Conservation (phyloP, 1,140 invertebrate species). For the Lasioglossum albipes region DNA sequence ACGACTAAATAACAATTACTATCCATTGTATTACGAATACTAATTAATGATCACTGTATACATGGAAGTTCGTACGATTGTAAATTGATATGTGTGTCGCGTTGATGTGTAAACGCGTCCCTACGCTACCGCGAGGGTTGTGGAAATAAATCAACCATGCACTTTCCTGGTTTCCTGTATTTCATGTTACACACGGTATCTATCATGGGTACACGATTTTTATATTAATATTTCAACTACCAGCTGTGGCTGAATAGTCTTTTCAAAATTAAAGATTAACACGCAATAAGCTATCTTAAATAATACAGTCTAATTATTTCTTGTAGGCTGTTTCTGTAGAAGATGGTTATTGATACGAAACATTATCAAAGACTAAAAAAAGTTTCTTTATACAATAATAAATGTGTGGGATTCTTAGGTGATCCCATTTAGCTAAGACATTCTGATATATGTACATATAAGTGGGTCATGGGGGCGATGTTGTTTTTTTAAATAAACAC, state of each 20-base stretch:
- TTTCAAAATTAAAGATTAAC: no score
- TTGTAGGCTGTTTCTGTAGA: no score
- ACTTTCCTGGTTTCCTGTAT: conserved; percentile 52
- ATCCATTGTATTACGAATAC: conserved; percentile 55
- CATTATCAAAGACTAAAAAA: no score
- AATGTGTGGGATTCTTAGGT: no score
- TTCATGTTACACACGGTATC: conserved; percentile 23
- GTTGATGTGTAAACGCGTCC: conserved; percentile 63
- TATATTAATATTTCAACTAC: no score
- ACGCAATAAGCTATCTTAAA: no score
- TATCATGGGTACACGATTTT: no score
- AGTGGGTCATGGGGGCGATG: neutral
- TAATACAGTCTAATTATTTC: no score
- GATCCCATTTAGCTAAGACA: no score
- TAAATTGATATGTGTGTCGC: conserved; percentile 65
- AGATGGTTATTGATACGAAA: no score
- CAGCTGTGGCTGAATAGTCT: no score
- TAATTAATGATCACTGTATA: conserved; percentile 58
- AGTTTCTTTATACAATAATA: no score
- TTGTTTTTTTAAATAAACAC: conserved; percentile 29
- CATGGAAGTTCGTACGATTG: conserved; percentile 65
- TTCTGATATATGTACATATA: conserved; percentile 8
- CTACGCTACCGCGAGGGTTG: conserved; percentile 54
- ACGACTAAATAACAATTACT: conserved; percentile 45
- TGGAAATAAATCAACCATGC: conserved; percentile 67